These are phyloP conservation scores for Bombus balteatus DNA, from an alignment of 1,140 invertebrate genomes.

Conservation along the genomic window DNA sequence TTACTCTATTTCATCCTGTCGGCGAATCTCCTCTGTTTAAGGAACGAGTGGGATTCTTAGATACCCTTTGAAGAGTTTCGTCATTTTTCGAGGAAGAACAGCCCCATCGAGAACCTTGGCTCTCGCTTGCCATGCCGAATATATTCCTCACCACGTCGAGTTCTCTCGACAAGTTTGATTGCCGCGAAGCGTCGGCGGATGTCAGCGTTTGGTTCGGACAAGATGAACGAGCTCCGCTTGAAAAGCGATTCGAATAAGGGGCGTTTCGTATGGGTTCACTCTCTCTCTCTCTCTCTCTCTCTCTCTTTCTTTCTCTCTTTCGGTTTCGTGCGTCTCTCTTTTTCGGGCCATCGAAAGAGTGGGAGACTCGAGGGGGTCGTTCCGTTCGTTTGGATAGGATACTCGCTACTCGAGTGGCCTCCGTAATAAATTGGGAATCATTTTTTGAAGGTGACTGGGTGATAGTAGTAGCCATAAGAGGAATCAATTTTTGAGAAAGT, in stretches of 20 bases:
- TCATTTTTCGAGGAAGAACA: constrained; percentile 58
- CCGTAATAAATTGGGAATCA: constrained; percentile 2
- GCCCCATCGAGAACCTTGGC: background rate
- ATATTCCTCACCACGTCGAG: background rate
- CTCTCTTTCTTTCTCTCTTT: background rate
- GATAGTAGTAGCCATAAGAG: background rate
- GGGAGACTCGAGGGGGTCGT: background rate
- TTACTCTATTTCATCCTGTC: background rate
- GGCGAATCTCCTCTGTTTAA: background rate
- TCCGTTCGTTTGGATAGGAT: constrained; percentile 6
- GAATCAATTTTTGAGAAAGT: background rate
- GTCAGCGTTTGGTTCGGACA: constrained; percentile 40
- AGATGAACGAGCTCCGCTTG: constrained; percentile 47
- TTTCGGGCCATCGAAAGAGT: background rate
- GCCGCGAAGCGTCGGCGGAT: constrained; percentile 57
- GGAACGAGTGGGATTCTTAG: constrained; percentile 52
- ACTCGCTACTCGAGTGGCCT: background rate
- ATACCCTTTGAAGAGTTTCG: constrained; percentile 51
- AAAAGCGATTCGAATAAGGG: constrained; percentile 45
- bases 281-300: background rate
- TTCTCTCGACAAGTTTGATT: constrained; percentile 65
- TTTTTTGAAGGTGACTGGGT: background rate
- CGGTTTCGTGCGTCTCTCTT: background rate
- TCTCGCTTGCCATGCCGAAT: background rate
- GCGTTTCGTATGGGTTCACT: constrained; percentile 7